A percentile compares a stretch with the other conserved stretches of the same genome.
phyloP scores from a whole-genome alignment of 2,797 vertebrate genomes.

The Myiothlypis chrysogaster region DNA sequence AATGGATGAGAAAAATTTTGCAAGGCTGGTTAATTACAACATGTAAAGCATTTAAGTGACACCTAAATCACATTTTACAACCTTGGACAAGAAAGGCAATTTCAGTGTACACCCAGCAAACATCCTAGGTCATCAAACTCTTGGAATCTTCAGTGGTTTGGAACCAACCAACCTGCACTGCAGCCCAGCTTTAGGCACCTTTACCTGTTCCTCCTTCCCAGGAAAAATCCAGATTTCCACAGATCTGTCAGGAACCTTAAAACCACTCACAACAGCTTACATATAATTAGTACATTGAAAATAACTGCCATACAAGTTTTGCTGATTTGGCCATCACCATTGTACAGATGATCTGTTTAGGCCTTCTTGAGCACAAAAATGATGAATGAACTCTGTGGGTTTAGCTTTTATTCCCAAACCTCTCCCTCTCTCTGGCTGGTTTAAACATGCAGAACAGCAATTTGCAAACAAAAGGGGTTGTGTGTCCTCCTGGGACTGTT shows the following conservation, averaged over 20 bases:
- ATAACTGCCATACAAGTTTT: not conserved
- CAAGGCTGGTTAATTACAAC: not conserved
- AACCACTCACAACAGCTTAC: not conserved
- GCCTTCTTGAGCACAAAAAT: not conserved
- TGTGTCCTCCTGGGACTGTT: not conserved
- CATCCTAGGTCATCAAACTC: not conserved
- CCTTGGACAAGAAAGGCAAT: not conserved
- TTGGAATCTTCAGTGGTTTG: not conserved
- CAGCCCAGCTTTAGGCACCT: not conserved
- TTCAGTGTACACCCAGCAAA: not conserved
- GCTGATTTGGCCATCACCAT: not conserved
- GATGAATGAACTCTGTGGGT: not conserved
- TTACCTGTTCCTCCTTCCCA: not conserved
- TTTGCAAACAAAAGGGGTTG: not conserved
- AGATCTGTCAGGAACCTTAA: not conserved
- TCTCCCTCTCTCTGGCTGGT: not conserved
- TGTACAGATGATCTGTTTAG: not conserved
- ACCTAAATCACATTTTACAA: conserved; percentile 46
- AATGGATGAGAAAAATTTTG: not conserved
- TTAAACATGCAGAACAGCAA: not conserved
- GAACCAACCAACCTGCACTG: not conserved
- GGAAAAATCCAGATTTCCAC: not conserved
- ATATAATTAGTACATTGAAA: not conserved
- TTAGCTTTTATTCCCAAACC: not conserved
- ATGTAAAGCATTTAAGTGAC: not conserved